phyloP scores from a whole-genome alignment of 2,888 invertebrate species.

The Tetropium fuscum region DNA sequence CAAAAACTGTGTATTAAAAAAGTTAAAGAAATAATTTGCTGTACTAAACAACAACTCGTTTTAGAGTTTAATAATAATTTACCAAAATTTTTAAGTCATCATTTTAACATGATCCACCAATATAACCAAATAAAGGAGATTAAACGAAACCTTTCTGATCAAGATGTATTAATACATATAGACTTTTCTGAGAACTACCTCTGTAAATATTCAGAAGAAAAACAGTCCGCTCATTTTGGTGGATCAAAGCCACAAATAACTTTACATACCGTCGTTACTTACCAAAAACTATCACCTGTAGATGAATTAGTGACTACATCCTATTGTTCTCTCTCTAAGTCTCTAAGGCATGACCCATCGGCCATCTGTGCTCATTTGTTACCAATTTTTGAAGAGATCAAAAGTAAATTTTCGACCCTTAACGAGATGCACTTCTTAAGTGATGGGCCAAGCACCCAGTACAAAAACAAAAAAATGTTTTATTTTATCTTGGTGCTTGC shows the following conservation, averaged over 20 bases:
- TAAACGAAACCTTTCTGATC: neutral
- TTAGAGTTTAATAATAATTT: neutral
- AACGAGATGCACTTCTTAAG: conserved; percentile 10
- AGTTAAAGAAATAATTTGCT: neutral
- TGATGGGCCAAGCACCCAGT: conserved; percentile 12
- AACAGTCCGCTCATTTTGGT: conserved; percentile 19
- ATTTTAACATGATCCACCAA: neutral
- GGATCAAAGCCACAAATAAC: conserved; percentile 16
- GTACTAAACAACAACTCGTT: neutral
- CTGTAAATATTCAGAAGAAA: conserved; percentile 19
- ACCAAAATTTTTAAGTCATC: neutral
- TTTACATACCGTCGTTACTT: conserved; percentile 9
- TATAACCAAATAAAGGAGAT: neutral
- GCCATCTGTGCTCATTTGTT: neutral
- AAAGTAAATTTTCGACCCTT: neutral
- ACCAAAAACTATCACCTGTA: neutral
- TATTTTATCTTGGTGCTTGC: neutral
- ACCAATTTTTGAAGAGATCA: neutral
- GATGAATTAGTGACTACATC: neutral
- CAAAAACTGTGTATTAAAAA: neutral
- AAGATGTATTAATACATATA: conserved; percentile 10
- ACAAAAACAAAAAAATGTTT: neutral
- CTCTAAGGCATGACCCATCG: neutral
- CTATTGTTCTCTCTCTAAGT: neutral
- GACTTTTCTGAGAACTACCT: conserved; percentile 26